Percentiles rank a stretch among this genome's conserved stretches.
Conservation (phyloP, 2,113 vertebrate species). For the Labrus mixtus region DNA sequence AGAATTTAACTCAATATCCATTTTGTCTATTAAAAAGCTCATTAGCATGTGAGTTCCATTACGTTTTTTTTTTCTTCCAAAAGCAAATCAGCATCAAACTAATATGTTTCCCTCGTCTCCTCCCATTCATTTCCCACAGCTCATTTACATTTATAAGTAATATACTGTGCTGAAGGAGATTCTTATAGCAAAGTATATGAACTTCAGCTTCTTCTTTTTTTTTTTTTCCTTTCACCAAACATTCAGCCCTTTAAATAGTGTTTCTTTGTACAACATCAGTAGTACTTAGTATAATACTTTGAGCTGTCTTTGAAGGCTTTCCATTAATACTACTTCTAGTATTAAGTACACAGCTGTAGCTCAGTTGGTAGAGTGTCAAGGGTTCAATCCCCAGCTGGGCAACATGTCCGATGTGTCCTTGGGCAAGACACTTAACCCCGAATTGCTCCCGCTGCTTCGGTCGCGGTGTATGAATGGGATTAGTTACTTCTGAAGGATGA, state of each 20-base stretch:
- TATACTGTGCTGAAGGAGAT: not conserved
- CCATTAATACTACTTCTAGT: too few species aligned
- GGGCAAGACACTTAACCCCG: too few species aligned
- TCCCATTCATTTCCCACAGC: slow-evolving; percentile 27
- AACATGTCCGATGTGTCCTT: too few species aligned
- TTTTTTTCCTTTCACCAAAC: too few species aligned
- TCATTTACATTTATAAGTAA: slow-evolving; percentile 27
- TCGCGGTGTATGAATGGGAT: too few species aligned
- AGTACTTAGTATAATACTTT: not conserved
- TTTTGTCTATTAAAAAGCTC: slow-evolving; percentile 53
- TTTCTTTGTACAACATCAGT: not conserved
- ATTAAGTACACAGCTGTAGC: too few species aligned
- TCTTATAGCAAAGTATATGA: not conserved
- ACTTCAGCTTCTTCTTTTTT: not conserved
- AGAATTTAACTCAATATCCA: slow-evolving; percentile 35
- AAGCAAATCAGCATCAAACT: slow-evolving; percentile 29
- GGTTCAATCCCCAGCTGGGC: too few species aligned
- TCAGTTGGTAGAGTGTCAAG: too few species aligned
- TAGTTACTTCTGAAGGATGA: too few species aligned
- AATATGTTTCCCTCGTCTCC: slow-evolving; percentile 22
- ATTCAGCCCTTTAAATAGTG: not conserved
- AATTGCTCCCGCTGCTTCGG: too few species aligned
- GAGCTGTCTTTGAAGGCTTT: too few species aligned
- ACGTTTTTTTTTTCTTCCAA: slow-evolving; percentile 11
- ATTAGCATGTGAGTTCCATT: slow-evolving; percentile 56